Conservation (phyloP, 2,888 invertebrate species). For the Limnephilus rhombicus region DNA sequence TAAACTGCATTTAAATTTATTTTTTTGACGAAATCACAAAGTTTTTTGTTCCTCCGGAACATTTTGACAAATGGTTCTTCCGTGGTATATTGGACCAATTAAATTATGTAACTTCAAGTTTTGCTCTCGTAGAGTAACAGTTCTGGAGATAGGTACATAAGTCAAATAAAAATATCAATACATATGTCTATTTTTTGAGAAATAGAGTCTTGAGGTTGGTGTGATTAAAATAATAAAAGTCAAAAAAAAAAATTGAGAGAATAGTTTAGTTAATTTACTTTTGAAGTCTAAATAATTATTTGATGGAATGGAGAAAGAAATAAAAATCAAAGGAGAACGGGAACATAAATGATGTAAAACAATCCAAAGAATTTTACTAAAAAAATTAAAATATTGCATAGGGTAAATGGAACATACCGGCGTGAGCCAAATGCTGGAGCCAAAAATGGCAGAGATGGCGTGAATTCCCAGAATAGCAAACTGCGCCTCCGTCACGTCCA, state of each 20-base stretch:
- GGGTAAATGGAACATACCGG: constrained; percentile 76
- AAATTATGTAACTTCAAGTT: neutral
- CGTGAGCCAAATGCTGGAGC: constrained; percentile 90
- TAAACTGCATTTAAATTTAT: no score
- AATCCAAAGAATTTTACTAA: neutral
- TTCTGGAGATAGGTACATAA: neutral
- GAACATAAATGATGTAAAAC: neutral
- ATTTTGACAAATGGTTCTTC: no score
- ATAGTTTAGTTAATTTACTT: neutral
- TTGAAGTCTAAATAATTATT: neutral
- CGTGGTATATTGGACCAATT: no score
- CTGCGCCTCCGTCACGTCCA: constrained; percentile 99
- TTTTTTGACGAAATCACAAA: no score
- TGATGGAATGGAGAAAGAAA: neutral
- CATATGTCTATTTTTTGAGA: no score
- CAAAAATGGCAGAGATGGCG: constrained; percentile 90
- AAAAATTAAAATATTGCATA: neutral
- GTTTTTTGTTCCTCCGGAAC: no score
- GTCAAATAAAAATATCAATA: no score
- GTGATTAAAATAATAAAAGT: neutral
- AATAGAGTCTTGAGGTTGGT: neutral
- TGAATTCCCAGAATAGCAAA: constrained; percentile 94
- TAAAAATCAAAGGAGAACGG: neutral
- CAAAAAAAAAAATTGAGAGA: neutral
- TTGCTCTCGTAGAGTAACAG: neutral